Conservation (phyloP, 2,797 vertebrate species). For the Tragelaphus eurycerus region DNA sequence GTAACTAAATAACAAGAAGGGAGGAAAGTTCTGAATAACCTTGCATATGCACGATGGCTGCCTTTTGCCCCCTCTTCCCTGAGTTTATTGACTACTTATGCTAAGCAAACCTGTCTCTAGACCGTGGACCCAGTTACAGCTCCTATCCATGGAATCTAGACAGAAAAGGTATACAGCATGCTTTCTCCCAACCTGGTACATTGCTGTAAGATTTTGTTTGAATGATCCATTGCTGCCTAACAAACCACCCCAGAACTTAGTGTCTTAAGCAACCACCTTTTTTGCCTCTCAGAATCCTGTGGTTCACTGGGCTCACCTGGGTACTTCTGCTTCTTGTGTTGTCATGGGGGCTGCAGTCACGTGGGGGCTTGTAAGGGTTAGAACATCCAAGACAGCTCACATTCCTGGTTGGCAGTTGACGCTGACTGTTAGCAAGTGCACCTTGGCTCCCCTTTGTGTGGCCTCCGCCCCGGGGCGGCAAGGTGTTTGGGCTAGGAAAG, state of each 20-base stretch:
- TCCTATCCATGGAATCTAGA: neutral
- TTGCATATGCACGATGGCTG: neutral
- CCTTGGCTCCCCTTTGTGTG: neutral
- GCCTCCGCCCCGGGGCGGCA: accelerated
- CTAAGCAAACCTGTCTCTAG: neutral
- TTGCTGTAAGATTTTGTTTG: neutral
- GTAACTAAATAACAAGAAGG: neutral
- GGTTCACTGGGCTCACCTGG: neutral
- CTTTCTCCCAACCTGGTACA: neutral
- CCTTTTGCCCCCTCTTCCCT: neutral
- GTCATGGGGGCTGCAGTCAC: neutral
- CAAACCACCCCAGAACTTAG: neutral
- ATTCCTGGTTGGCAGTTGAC: neutral
- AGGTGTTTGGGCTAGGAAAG: neutral
- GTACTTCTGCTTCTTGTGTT: neutral
- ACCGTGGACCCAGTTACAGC: neutral
- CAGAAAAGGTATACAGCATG: neutral
- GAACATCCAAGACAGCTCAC: neutral
- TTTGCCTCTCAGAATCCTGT: neutral
- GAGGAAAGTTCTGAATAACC: neutral
- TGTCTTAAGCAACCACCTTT: neutral
- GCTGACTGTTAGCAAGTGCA: neutral
- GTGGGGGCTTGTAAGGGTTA: neutral
- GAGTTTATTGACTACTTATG: neutral
- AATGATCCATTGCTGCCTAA: neutral